Base-by-base conservation (phyloP, 2,888 invertebrate genomes). In the Iphiclides podalirius region DNA sequence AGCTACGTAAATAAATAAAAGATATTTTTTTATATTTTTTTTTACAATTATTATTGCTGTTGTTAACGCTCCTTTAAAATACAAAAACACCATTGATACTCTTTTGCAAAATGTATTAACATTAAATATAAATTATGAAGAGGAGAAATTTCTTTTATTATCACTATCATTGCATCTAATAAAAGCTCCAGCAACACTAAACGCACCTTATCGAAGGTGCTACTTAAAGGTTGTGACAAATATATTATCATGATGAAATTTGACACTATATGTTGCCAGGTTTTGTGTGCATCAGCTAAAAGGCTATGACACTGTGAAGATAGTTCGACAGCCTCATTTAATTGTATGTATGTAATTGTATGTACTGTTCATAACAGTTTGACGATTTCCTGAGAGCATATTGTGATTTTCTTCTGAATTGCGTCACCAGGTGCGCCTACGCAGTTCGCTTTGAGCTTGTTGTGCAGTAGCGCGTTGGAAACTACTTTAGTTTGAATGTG, bases 341-440 rank as follows among this genome's bases (percentile, higher is more conserved):
- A n/a, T n/a, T n/a, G n/a, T n/a, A n/a, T n/a, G n/a, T n/a, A n/a
- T n/a, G n/a, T n/a, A 35, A 7, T 26, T 43, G 11, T 17, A 8
- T 58, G 1, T 8, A n/a, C 49, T 53, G 53, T 67, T 84, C 74
- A 86, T 82, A 87, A 79, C 47, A 83, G 68, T 47, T 61, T 67
- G 11, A 83, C 54, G 64, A 91, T 70, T 67, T 89, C 82, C 69
- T 89, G 75, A 54, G 83, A 77, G 72, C 90, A 75, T 28, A 73
- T 47, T 39, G 76, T 54, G 58, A 88, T 70, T 67, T 86, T 79
- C 66, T 75, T 66, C 53, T 71, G 63, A 66, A 75, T 71, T 13
- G 75, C 61, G 63, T 88, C 77, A 56, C 64, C 45, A 0, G 60
- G 59, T 2, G 60, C 66, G 63, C 53, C 70, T 54, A 52, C 64